A percentile compares a stretch with the other conserved stretches of the same genome.
Evolutionary conservation across 2,888 invertebrate genomes (phyloP).

Genomic region (Cataglyphis albicans): DNA sequence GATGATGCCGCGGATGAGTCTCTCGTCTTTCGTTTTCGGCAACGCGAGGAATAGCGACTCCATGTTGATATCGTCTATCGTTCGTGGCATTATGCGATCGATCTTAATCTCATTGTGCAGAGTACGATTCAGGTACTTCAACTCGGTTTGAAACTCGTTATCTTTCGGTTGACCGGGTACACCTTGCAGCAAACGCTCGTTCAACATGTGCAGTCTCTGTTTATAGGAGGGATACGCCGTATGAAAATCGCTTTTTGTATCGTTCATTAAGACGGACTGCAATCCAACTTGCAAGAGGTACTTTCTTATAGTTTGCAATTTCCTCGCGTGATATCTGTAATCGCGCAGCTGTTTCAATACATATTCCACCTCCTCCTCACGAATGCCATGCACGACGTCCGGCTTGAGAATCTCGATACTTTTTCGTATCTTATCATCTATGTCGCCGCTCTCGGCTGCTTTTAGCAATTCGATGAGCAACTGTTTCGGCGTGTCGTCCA

Average conservation of each 20-base stretch:
- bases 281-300: conserved; percentile 16
- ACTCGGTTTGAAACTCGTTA: not conserved
- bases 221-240: not conserved
- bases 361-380: conserved; percentile 26
- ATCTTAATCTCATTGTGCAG: conserved; percentile 17
- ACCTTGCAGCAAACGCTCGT: not conserved
- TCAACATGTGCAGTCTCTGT: conserved; percentile 1
- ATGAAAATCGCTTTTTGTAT: not conserved
- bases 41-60: conserved; percentile 35
- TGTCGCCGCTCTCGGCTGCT: not conserved
- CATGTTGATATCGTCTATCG: conserved; percentile 32
- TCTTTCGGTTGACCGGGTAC: not conserved
- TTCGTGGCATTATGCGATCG: too few species aligned
- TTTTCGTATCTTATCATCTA: not conserved
- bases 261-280: not conserved
- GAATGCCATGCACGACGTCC: not conserved
- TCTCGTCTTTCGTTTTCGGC: conserved; percentile 45
- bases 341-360: conserved; percentile 31
- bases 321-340: conserved; percentile 24
- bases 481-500: conserved; percentile 39
- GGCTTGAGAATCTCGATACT: not conserved
- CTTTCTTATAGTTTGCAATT: conserved; percentile 12
- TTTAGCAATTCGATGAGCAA: conserved; percentile 38
- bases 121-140: conserved; percentile 1
- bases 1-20: conserved; percentile 39